Percentiles rank a stretch among this genome's conserved stretches.
Evolutionary conservation across 1,140 invertebrate species (phyloP).

Genomic region (Zaprionus lachaisei): DNA sequence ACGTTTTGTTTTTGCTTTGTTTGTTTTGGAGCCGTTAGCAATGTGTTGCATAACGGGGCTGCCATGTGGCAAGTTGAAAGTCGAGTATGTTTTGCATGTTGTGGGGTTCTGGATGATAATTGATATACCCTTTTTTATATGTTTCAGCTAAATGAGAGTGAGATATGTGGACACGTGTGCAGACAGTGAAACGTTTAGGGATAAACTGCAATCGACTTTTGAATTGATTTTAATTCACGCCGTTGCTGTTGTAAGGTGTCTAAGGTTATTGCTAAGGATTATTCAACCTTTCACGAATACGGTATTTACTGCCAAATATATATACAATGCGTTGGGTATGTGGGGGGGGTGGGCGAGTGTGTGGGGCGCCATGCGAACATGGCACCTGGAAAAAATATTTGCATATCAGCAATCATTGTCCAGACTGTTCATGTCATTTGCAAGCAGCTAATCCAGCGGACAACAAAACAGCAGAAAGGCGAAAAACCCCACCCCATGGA

Average conservation of each 20-base stretch:
- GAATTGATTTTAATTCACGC: not conserved
- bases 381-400: constrained; percentile 45
- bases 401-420: constrained; percentile 53
- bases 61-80: not conserved
- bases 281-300: constrained; percentile 21
- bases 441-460: constrained; percentile 42
- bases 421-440: constrained; percentile 50
- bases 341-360: too few relatives aligned
- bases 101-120: too few relatives aligned
- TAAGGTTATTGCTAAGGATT: constrained; percentile 19
- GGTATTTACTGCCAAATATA: constrained; percentile 35
- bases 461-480: constrained; percentile 37
- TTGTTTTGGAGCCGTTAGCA: constrained; percentile 14
- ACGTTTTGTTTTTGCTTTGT: constrained; percentile 20
- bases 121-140: not conserved
- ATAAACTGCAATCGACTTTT: not conserved
- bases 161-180: not conserved
- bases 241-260: not conserved
- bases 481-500: constrained; percentile 39
- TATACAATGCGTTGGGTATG: not conserved
- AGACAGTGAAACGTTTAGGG: not conserved
- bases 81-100: not conserved
- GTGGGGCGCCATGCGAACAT: constrained; percentile 1
- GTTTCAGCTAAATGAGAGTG: not conserved
- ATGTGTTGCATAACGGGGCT: constrained; percentile 29